Evolutionary conservation across 2,888 invertebrate species (phyloP).

Genomic region (Aleiodes alternator): DNA sequence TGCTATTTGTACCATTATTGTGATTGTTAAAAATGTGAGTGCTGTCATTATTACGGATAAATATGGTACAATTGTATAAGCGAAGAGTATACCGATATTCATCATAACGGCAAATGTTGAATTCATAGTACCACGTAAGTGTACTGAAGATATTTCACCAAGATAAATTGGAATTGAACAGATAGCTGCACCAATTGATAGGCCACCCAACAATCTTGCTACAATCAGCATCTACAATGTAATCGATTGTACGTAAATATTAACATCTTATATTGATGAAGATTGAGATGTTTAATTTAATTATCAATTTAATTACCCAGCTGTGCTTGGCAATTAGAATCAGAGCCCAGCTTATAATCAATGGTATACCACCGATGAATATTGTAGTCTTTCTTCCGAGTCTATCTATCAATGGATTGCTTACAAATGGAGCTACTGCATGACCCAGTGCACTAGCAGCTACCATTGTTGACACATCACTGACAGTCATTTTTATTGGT

Average conservation of each 20-base stretch:
- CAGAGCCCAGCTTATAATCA: slow-evolving; percentile 58
- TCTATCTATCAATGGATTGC: slow-evolving; percentile 57
- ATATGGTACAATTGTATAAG: slow-evolving; percentile 63
- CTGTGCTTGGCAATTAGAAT: slow-evolving; percentile 57
- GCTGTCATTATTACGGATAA: slow-evolving; percentile 60
- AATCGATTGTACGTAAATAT: neutral
- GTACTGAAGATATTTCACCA: slow-evolving; percentile 61
- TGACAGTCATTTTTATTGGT: slow-evolving; percentile 55
- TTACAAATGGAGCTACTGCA: slow-evolving; percentile 57
- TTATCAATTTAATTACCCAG: slow-evolving; percentile 53
- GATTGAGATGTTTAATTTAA: too few relatives aligned
- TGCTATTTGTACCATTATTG: slow-evolving; percentile 67
- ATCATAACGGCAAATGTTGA: slow-evolving; percentile 79
- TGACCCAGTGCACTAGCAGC: slow-evolving; percentile 59
- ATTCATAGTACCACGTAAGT: slow-evolving; percentile 78
- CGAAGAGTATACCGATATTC: slow-evolving; percentile 66
- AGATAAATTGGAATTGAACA: slow-evolving; percentile 61
- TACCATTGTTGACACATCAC: slow-evolving; percentile 60
- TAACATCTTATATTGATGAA: too few relatives aligned
- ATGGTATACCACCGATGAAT: slow-evolving; percentile 57
- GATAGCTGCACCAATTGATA: slow-evolving; percentile 56
- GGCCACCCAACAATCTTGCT: slow-evolving; percentile 60
- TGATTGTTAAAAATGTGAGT: slow-evolving; percentile 66
- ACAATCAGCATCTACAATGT: slow-evolving; percentile 59
- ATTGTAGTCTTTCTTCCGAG: slow-evolving; percentile 62